Conservation (phyloP, 2,888 invertebrate species). For the Habroteleia sp. region DNA sequence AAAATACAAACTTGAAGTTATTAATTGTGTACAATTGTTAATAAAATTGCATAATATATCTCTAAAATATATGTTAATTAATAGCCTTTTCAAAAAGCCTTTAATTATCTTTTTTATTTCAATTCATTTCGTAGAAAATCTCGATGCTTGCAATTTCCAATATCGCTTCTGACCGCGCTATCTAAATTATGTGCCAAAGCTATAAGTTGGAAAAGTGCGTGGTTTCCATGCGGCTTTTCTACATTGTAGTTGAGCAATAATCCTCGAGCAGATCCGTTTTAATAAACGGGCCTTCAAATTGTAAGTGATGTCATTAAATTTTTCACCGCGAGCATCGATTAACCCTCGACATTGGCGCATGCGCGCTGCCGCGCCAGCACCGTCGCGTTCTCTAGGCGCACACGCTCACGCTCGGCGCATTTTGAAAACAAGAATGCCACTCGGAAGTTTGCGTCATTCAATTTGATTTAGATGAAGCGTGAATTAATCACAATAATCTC, state of each 20-base stretch:
- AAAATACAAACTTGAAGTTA: no score
- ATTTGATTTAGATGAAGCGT: conserved; percentile 8
- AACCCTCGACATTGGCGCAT: conserved; percentile 40
- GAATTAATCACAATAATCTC: conserved; percentile 8
- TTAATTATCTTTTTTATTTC: no score
- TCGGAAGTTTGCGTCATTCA: neutral
- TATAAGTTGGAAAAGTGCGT: neutral
- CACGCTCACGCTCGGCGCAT: neutral
- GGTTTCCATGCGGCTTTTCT: no score
- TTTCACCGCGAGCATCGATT: conserved; percentile 45
- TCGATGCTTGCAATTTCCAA: no score
- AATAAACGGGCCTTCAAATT: conserved; percentile 41
- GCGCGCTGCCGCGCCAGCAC: conserved; percentile 21
- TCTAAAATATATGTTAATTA: no score
- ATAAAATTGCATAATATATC: no score
- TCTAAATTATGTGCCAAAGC: no score
- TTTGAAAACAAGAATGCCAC: conserved; percentile 1
- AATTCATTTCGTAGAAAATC: no score
- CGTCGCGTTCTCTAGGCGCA: conserved; percentile 12
- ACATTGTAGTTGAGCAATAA: neutral
- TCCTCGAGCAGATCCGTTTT: neutral
- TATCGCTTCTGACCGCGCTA: no score
- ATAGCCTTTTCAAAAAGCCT: no score
- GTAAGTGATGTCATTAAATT: conserved; percentile 51
- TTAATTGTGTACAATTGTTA: no score